Base-by-base conservation (phyloP, 2,113 vertebrate species). In the Paratilapia polleni region DNA sequence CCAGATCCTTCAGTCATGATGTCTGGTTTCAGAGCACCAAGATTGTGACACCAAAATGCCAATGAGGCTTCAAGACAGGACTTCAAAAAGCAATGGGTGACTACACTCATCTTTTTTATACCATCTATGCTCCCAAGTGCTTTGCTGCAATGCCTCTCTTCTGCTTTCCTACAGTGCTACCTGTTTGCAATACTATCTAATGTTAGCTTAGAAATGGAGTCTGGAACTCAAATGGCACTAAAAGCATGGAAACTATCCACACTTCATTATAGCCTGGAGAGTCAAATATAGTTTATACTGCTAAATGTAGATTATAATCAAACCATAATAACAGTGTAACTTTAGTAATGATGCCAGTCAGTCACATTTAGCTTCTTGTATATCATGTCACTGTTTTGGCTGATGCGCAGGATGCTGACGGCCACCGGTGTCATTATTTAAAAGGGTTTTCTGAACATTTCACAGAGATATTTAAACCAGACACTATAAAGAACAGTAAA, bases 381-480 rank as follows among this genome's bases (percentile, higher is more conserved):
- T n/a, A 14, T 17, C 5, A 15, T 14, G 5, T 49, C 17, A 17
- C 5, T 49, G 4, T 52, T 3, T 52, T 14, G 28, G 60, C 60
- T 34, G 43, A 52, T 73, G 26, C 43, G 19, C 26, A 0, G n/a
- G 47, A 54, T 19, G 1, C 2, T 73, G 17, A 54, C 12, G 1
- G 28, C 24, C 19, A 31, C 43, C 24, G 20, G 43, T 17, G 66
- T 73, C 43, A 73, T 73, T 73, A 54, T 73, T 54, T n/a, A 54
- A 73, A 52, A 54, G 11, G 17, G 6, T 73, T 73, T 54, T 54
- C 1, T 54, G 26, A 54, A 73, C 0, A 54, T 26, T 73, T 73
- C 68, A 54, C 47, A 73, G 26, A 73, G 68, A 31, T 73, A 47
- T 54, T 73, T 73, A 54, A 73, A 73, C 47, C 47, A 73, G 47